These are phyloP conservation scores for Cairina moschata DNA, from an alignment of 2,113 vertebrate genomes.

Conservation along the genomic window DNA sequence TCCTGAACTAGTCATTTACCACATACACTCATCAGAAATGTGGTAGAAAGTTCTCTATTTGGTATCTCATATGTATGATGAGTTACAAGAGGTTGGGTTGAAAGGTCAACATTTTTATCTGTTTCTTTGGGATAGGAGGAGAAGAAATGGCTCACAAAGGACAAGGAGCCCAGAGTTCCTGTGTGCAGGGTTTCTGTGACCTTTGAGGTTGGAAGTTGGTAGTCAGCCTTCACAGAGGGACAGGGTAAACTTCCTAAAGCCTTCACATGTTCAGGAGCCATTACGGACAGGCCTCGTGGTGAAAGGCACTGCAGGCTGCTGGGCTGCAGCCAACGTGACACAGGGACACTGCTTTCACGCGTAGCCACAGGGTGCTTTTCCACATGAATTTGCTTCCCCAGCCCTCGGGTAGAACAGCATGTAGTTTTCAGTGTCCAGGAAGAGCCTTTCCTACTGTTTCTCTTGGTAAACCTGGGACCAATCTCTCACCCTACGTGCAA, in stretches of 20 bases:
- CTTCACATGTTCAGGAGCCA: neutral
- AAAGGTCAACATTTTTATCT: neutral
- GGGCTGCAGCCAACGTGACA: fast-evolving
- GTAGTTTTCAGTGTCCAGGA: neutral
- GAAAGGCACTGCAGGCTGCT: neutral
- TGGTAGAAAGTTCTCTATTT: neutral
- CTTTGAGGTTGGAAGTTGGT: neutral
- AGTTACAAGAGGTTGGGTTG: neutral
- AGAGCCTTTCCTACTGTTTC: neutral
- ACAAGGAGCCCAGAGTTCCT: neutral
- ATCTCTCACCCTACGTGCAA: neutral
- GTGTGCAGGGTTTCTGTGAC: fast-evolving
- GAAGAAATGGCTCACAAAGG: fast-evolving
- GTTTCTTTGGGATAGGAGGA: neutral
- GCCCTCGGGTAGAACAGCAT: neutral
- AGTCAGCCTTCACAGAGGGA: neutral
- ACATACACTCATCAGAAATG: neutral
- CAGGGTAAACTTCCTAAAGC: neutral
- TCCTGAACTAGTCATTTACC: neutral
- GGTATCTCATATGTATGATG: neutral
- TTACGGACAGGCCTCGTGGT: fast-evolving
- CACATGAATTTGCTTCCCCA: neutral
- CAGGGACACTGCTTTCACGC: fast-evolving
- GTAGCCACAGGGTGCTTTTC: neutral
- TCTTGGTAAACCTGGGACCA: constrained; percentile 25